Conservation (phyloP, 1,140 invertebrate genomes). For the Paracyclopina nana region DNA sequence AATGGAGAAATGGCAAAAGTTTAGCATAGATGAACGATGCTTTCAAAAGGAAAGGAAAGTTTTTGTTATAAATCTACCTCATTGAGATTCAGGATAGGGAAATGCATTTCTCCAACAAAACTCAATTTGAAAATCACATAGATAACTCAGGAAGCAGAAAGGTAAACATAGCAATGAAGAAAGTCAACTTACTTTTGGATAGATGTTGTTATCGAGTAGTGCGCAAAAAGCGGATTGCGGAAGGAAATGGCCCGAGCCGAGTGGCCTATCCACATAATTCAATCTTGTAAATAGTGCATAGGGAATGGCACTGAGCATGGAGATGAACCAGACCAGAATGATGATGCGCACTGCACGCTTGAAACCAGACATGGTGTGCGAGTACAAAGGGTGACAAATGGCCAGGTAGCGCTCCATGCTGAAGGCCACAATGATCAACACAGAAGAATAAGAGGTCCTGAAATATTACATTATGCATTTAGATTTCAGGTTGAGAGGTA, state of each 20-base stretch:
- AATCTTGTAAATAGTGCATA: conserved; percentile 25
- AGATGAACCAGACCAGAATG: conserved; percentile 35
- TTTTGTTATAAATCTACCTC: too few species aligned
- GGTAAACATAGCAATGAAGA: neutral
- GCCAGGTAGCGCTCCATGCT: conserved; percentile 84
- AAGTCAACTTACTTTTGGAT: conserved; percentile 11
- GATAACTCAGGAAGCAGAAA: too few species aligned
- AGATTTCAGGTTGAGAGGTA: too few species aligned
- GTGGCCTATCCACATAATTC: conserved; percentile 7
- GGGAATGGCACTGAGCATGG: conserved; percentile 48
- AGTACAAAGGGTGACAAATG: conserved; percentile 74
- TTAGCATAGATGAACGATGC: neutral
- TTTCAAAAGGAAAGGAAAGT: neutral
- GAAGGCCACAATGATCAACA: conserved; percentile 78
- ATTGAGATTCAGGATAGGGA: neutral
- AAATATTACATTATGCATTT: too few species aligned
- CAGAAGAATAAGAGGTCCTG: conserved; percentile 60
- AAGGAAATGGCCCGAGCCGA: conserved; percentile 18
- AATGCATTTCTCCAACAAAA: neutral
- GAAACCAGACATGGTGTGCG: conserved; percentile 40
- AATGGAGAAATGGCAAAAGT: neutral
- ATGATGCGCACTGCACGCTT: conserved; percentile 37
- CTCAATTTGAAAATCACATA: neutral
- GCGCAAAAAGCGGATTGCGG: conserved; percentile 21
- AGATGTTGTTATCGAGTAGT: conserved; percentile 20